phyloP scores from a whole-genome alignment of 1,140 invertebrate species.

The Caenorhabditis tropicalis region DNA sequence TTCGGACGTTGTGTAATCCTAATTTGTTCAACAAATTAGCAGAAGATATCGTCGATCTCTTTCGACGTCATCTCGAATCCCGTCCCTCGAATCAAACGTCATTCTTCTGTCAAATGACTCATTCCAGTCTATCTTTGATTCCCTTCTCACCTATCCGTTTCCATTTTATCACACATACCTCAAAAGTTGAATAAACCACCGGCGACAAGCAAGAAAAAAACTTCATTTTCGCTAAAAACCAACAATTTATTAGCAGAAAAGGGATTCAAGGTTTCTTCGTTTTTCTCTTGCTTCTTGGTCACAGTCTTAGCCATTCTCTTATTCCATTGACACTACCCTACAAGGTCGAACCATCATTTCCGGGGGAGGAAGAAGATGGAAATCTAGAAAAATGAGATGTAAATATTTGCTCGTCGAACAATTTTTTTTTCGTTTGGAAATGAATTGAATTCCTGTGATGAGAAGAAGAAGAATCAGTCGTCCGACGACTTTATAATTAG shows the following conservation, averaged over 20 bases:
- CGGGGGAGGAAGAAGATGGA: neutral
- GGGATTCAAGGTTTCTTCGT: conserved; percentile 36
- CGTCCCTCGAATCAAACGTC: neutral
- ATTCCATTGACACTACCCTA: neutral
- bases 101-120: neutral
- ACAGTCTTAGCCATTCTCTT: conserved; percentile 27
- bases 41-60: no score
- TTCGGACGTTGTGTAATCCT: no score
- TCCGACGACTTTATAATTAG: conserved; percentile 36
- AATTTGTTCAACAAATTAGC: no score
- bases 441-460: neutral
- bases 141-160: neutral
- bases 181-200: conserved; percentile 32
- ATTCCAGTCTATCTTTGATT: neutral
- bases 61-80: no score
- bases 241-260: conserved; percentile 38
- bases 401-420: conserved; percentile 20
- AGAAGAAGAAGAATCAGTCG: conserved; percentile 9
- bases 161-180: conserved; percentile 6
- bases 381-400: neutral
- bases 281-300: neutral
- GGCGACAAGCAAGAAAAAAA: neutral
- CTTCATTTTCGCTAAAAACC: conserved; percentile 16
- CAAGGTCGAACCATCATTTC: conserved; percentile 29
- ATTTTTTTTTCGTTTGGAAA: neutral